Percentiles rank a stretch among this genome's conserved stretches.
Conservation (phyloP, 2,113 vertebrate species). For the Thalassarche chlororhynchos region DNA sequence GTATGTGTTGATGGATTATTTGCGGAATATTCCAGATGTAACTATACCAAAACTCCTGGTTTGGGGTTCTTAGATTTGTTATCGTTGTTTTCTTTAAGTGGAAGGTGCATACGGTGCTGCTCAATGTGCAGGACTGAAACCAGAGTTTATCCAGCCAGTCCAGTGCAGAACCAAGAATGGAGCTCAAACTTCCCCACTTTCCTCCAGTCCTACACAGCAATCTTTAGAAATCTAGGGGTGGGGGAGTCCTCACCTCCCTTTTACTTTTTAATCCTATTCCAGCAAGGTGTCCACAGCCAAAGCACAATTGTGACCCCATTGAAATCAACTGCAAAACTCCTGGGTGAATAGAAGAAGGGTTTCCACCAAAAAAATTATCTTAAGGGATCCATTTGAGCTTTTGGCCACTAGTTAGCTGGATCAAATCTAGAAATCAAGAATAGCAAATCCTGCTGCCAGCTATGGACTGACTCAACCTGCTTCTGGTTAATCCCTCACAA, state of each 20-base stretch:
- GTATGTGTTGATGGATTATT: not conserved
- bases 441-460: not conserved
- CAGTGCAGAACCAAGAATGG: not conserved
- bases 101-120: accelerated
- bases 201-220: not conserved
- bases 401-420: not conserved
- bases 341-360: not conserved
- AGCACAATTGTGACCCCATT: not conserved
- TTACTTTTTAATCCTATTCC: not conserved
- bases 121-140: not conserved
- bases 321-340: not conserved
- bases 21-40: not conserved
- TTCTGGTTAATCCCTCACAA: not conserved
- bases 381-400: not conserved
- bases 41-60: not conserved
- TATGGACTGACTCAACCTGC: not conserved
- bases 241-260: not conserved
- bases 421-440: not conserved
- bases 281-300: not conserved
- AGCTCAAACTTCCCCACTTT: not conserved
- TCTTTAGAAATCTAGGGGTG: not conserved
- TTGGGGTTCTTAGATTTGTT: not conserved
- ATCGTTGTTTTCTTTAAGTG: accelerated
- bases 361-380: not conserved
- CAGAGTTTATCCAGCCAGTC: not conserved